Evolutionary conservation across 2,797 vertebrate genomes (phyloP), one percentile per base, ranked within the genome.

Genomic region (Cryptoprocta ferox): DNA sequence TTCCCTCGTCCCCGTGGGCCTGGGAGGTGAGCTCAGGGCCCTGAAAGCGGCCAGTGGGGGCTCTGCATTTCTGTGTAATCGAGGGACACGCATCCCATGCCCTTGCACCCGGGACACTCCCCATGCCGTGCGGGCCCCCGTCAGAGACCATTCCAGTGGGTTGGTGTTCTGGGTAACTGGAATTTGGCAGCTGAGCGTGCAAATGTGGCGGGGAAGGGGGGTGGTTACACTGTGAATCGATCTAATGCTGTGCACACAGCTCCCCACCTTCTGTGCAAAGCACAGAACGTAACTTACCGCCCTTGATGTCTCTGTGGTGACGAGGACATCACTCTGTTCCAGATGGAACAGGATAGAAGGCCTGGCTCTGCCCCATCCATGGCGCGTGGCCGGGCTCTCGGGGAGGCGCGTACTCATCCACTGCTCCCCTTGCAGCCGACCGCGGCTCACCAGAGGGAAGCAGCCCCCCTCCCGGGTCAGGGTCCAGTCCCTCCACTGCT

Each of bases 1-100:
- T 78, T 21, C 89, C 11, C 26, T 6, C 6, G 5, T 15, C 35
- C 35, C 75, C 0, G 0, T 0, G 4, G 76, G 59, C 9, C 26
- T 13, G 42, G 26, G 71, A 66, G 28, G 21, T 16, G 61, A 14
- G 11, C 76, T 48, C 6, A 1, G 56, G 32, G 13, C 9, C 0
- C 0, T 45, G 39, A 6, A 30, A 7, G 11, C 1, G 61, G 8
- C 61, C 59, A 5, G 0, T 5, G 0, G 0, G 8, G 16, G 56
- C 5, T 53, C 37, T 13, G 26, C 14, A 3, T 8, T n/a, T 37
- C 65, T 24, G 14, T 3, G 2, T 8, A 1, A 9, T 1, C 76
- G 0, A 8, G 12, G 81, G 30, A 37, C 37, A 0, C 50, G 3
- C 45, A 13, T 32, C 30, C 9, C 5, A 0, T 2, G 28, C 42